Conservation (phyloP, 2,797 vertebrate species). For the Aldrovandia affinis region DNA sequence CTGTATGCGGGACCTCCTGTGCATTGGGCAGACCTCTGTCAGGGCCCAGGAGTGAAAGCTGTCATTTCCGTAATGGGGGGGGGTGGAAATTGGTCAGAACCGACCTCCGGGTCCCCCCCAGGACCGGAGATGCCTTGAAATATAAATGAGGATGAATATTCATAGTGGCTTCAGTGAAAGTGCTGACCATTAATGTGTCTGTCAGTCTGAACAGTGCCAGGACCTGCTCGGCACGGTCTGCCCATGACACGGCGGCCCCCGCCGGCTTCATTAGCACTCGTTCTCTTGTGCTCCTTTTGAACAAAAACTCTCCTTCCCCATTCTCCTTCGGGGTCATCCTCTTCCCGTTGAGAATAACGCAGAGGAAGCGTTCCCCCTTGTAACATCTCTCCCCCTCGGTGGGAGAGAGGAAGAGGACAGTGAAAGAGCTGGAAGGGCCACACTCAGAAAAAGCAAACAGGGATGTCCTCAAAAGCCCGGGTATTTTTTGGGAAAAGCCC, state of each 20-base stretch:
- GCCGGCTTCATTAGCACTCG: slow-evolving; percentile 91
- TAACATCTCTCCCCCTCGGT: slow-evolving; percentile 73
- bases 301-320: slow-evolving; percentile 53
- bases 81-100: slow-evolving; percentile 94
- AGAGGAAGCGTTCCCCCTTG: slow-evolving; percentile 76
- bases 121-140: slow-evolving; percentile 97
- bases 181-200: slow-evolving; percentile 99
- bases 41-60: slow-evolving; percentile 97
- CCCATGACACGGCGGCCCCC: slow-evolving; percentile 67
- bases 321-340: slow-evolving; percentile 76
- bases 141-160: slow-evolving; percentile 99
- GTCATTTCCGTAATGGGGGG: slow-evolving; percentile 91
- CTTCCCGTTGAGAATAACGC: slow-evolving; percentile 74
- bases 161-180: slow-evolving; percentile 95
- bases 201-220: slow-evolving; percentile 79
- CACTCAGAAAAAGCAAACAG: slow-evolving; percentile 77
- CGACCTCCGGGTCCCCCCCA: slow-evolving; percentile 82
- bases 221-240: slow-evolving; percentile 77
- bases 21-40: slow-evolving; percentile 95
- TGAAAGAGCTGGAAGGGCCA: slow-evolving; percentile 69
- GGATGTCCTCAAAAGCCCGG: slow-evolving; percentile 76
- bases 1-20: slow-evolving; percentile 88
- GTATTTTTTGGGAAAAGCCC: slow-evolving; percentile 52
- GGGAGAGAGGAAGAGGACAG: slow-evolving; percentile 33
- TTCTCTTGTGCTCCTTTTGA: slow-evolving; percentile 78